Evolutionary conservation across 2,113 vertebrate species (phyloP), one percentile per base, ranked within the genome.

Genomic region (Elanoides forficatus): DNA sequence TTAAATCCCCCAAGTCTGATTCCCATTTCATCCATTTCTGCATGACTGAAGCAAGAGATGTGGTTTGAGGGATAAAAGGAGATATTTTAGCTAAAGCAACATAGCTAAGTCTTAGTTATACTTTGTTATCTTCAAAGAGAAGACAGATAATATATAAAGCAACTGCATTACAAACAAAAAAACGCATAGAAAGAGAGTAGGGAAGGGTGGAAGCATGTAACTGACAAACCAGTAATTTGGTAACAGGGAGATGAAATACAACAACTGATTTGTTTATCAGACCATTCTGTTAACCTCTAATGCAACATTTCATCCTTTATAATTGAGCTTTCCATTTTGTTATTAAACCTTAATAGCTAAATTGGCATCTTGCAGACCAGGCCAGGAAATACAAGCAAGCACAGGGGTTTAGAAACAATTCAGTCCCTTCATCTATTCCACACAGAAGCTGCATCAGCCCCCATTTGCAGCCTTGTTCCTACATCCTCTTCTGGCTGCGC

Each of bases 261-360:
- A 25, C 45, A 86, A 65, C 65, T 58, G 70, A 80, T 88, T 93
- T 93, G 58, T 95, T 96, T 96, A 90, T 95, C 32, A 73, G 84
- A 79, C 81, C 45, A n/a, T 79, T 95, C 71, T 80, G 60, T 95
- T 97, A 93, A 95, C 84, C 84, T 89, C 52, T 88, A 90, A 85
- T 86, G 84, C 26, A 76, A 82, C 48, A 76, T 93, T 93, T 95
- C 23, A 80, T 95, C 32, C 82, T 89, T 95, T 87, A 82, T 87
- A 94, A 94, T 96, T 95, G 86, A 94, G 67, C 50, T 88, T 96
- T 94, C 58, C 63, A 59, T 95, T 94, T 95, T 86, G 78, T 89
- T 95, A 81, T 91, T 94, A 91, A 58, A 83, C 34, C 32, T 88
- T 95, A 94, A 91, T 75, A 93, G 73, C 78, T 95, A 95, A 94